Percentiles rank a stretch among this genome's conserved stretches.
Evolutionary conservation across 2,888 invertebrate species (phyloP).

Genomic region (Hypolimnas misippus): DNA sequence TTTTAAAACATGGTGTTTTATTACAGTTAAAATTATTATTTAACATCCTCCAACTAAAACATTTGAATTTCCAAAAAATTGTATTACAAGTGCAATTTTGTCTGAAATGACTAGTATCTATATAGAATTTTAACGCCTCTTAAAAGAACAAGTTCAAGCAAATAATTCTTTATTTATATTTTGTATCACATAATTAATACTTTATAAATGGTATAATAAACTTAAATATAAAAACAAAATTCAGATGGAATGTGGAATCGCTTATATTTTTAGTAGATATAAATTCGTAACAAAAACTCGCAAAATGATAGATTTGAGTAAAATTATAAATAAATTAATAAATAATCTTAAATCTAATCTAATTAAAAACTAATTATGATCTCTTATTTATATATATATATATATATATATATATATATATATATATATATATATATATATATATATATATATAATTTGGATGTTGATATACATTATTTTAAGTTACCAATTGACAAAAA

Average conservation of each 20-base stretch:
- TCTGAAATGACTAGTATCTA: no score
- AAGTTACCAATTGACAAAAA: no score
- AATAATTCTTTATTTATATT: background rate
- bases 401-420: no score
- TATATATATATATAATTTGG: no score
- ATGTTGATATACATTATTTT: no score
- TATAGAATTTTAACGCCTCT: no score
- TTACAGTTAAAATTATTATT: background rate
- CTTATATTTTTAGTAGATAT: background rate
- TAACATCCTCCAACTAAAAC: no score
- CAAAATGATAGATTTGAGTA: background rate
- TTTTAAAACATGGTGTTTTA: slow-evolving; percentile 42
- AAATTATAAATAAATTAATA: background rate
- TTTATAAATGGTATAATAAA: background rate
- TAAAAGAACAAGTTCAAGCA: background rate
- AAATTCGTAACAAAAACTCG: background rate
- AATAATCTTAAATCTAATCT: background rate
- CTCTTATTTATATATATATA: background rate
- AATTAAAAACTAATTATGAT: background rate
- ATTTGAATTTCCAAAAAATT: no score
- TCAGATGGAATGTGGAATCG: background rate
- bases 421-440: no score
- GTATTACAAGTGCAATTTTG: no score
- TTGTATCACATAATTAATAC: slow-evolving; percentile 6
- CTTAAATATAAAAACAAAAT: background rate